Evolutionary conservation across 2,888 invertebrate species (phyloP), one percentile per base, ranked within the genome.

Genomic region (Pycnomerus fuliginosus): DNA sequence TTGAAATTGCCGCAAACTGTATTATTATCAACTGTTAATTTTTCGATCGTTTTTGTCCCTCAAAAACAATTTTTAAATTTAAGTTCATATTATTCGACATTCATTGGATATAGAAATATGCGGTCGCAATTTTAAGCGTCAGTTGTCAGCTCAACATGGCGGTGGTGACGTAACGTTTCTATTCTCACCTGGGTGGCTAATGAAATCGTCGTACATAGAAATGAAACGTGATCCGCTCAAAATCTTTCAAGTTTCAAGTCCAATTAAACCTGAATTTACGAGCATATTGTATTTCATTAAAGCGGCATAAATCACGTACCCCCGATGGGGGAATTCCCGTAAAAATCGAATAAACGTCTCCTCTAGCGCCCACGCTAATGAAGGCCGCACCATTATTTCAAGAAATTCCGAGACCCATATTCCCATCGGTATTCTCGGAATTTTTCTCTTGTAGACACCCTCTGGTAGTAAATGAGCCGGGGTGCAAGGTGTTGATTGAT

Each of bases 401-500:
- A n/a, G n/a, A n/a, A n/a, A n/a, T n/a, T n/a, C n/a, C n/a, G n/a
- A n/a, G n/a, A n/a, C n/a, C n/a, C n/a, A n/a, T n/a, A n/a, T n/a
- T n/a, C n/a, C n/a, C n/a, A n/a, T n/a, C n/a, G n/a, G n/a, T n/a
- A 36, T 43, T 36, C 42, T 36, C 30, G 16, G 42, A 43, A 36
- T 43, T 36, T 31, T 31, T 14, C 16, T 12, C 28, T 23, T 5
- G 31, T 32, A 44, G 44, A 44, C 44, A 44, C 37, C 38, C 44
- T 44, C 44, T 44, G 44, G 34, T 33, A 29, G 47, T 47, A 47
- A 47, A 47, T 47, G 47, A 47, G 47, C 34, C 38, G 38, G 46
- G 46, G 46, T 47, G 47, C 43, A 43, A 48, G 48, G 48, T 48
- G 48, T 48, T 48, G 48, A 48, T 48, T 48, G 48, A 48, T 48